Evolutionary conservation across 2,888 invertebrate genomes (phyloP).

Genomic region (Troglohyphantes excavatus): DNA sequence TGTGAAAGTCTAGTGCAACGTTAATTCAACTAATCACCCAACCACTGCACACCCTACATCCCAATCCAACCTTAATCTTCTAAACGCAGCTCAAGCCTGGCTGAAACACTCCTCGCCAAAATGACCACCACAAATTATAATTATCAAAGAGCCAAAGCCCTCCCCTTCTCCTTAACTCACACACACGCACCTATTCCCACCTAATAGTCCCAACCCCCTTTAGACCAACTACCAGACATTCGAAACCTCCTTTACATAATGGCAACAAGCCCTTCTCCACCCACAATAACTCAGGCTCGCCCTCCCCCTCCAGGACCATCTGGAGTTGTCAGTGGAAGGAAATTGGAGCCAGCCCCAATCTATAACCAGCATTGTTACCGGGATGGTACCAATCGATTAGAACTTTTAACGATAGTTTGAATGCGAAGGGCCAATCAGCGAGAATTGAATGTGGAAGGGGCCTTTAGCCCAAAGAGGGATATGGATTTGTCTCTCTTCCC

Average conservation of each 20-base stretch:
- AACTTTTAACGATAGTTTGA: conserved; percentile 69
- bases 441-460: conserved; percentile 12
- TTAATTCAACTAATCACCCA: no score
- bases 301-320: conserved; percentile 27
- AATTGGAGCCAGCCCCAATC: conserved; percentile 61
- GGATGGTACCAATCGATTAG: conserved; percentile 46
- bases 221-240: not conserved
- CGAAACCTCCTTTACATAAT: conserved; percentile 29
- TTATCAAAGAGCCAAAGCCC: no score
- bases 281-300: conserved; percentile 36
- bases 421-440: conserved; percentile 50
- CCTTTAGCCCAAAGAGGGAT: not conserved
- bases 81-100: no score
- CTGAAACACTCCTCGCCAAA: no score
- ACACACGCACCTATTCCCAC: not conserved
- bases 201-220: not conserved
- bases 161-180: not conserved
- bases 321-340: conserved; percentile 40
- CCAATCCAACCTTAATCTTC: no score
- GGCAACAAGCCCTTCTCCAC: conserved; percentile 10
- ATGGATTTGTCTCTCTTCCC: conserved; percentile 60
- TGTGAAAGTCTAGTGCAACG: no score
- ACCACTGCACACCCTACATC: no score
- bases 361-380: conserved; percentile 57
- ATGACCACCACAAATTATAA: no score